A percentile compares a stretch with the other conserved stretches of the same genome.
These are phyloP conservation scores for Deilephila porcellus DNA, from an alignment of 2,888 invertebrate genomes.

Conservation along the genomic window DNA sequence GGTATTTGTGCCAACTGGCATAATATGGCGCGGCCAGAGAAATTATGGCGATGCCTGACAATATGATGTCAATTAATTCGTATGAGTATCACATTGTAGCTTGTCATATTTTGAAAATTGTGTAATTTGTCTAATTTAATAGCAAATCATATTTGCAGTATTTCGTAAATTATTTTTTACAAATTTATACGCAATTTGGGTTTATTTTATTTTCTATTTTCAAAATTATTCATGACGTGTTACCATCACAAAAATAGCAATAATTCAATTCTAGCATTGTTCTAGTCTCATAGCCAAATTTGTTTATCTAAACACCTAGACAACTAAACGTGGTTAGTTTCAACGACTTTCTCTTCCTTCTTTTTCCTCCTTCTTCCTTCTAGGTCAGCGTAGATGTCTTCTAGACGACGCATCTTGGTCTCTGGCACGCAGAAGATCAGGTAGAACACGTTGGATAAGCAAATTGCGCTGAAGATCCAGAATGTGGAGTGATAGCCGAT, in stretches of 20 bases:
- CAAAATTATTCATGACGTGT: neutral
- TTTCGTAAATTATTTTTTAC: too few species aligned
- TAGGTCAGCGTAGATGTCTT: slow-evolving; percentile 94
- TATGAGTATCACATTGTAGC: neutral
- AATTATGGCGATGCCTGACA: slow-evolving; percentile 4
- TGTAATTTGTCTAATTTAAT: neutral
- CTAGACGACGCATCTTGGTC: slow-evolving; percentile 94
- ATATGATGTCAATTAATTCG: neutral
- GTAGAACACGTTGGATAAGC: slow-evolving; percentile 91
- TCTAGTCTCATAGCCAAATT: neutral
- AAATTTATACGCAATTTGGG: too few species aligned
- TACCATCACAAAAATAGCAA: slow-evolving; percentile 5
- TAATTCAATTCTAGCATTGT: neutral
- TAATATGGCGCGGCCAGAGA: neutral
- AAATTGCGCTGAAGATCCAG: slow-evolving; percentile 91
- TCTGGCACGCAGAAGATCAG: slow-evolving; percentile 95
- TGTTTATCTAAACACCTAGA: neutral
- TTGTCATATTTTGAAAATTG: slow-evolving; percentile 6
- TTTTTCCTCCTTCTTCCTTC: slow-evolving; percentile 80
- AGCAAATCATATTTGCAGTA: too few species aligned
- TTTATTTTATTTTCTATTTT: too few species aligned
- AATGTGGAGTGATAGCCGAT: slow-evolving; percentile 91
- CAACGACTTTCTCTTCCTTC: slow-evolving; percentile 53
- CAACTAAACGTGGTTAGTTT: slow-evolving; percentile 58
- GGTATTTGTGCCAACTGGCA: slow-evolving; percentile 3